A percentile compares a stretch with the other conserved stretches of the same genome.
Evolutionary conservation across 2,113 vertebrate species (phyloP).

Genomic region (Pangasianodon gigas): DNA sequence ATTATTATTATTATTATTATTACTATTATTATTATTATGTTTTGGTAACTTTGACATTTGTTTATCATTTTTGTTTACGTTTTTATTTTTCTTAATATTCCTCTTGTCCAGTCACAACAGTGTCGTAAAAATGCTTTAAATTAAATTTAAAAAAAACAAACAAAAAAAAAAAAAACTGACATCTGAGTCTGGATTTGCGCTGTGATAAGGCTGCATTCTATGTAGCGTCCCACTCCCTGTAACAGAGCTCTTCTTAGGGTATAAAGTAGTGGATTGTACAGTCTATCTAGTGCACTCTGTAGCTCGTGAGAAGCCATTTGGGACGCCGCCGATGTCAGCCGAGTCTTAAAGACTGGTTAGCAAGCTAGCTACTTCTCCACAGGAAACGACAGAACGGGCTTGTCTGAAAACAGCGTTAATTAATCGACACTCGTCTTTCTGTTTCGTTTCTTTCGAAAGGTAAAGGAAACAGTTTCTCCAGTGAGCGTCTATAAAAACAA

Average conservation of each 20-base stretch:
- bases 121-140: neutral
- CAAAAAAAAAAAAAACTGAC: neutral
- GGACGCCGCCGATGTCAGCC: neutral
- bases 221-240: neutral
- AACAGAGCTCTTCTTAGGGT: neutral
- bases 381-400: neutral
- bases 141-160: neutral
- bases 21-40: neutral
- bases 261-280: neutral
- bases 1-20: neutral
- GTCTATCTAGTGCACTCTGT: conserved; percentile 7
- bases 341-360: neutral
- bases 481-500: neutral
- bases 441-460: neutral
- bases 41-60: neutral
- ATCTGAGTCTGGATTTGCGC: neutral
- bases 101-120: neutral
- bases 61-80: neutral
- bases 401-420: too few relatives aligned
- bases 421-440: neutral
- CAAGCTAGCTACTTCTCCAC: neutral
- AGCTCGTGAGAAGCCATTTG: neutral
- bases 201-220: neutral
- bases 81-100: neutral
- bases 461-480: neutral